phyloP scores from a whole-genome alignment of 2,888 invertebrate species.

The Epiblema foenella region DNA sequence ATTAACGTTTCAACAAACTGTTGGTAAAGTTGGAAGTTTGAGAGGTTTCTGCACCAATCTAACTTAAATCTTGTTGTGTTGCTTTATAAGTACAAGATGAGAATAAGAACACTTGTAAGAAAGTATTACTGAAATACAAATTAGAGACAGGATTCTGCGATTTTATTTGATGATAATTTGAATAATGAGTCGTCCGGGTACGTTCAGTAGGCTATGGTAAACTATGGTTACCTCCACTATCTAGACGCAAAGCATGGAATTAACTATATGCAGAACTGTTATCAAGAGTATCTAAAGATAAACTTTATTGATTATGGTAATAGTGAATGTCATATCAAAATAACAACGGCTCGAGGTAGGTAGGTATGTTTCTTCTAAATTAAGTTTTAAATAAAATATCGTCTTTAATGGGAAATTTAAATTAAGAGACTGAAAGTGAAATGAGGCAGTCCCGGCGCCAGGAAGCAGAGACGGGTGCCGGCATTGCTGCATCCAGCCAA shows the following conservation, averaged over 20 bases:
- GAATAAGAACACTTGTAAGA: neutral
- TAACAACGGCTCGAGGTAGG: no score
- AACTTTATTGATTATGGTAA: neutral
- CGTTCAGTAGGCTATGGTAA: no score
- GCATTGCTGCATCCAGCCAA: constrained; percentile 55
- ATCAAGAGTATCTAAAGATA: neutral
- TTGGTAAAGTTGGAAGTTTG: constrained; percentile 48
- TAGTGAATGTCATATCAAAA: neutral
- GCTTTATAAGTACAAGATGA: neutral
- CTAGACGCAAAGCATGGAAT: no score
- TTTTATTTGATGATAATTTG: no score
- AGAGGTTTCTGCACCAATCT: constrained; percentile 57
- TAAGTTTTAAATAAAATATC: no score
- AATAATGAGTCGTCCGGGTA: no score
- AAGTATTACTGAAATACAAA: no score
- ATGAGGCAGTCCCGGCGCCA: constrained; percentile 13
- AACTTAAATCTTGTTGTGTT: constrained; percentile 54
- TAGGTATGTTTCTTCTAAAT: no score
- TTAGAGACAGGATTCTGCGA: no score
- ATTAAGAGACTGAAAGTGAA: constrained; percentile 8
- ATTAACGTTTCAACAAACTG: constrained; percentile 33
- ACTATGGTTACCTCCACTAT: no score
- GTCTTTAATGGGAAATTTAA: neutral
- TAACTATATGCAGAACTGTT: neutral
- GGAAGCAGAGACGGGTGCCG: constrained; percentile 30